Conservation (phyloP, 2,888 invertebrate species). For the Cyclophora punctaria region DNA sequence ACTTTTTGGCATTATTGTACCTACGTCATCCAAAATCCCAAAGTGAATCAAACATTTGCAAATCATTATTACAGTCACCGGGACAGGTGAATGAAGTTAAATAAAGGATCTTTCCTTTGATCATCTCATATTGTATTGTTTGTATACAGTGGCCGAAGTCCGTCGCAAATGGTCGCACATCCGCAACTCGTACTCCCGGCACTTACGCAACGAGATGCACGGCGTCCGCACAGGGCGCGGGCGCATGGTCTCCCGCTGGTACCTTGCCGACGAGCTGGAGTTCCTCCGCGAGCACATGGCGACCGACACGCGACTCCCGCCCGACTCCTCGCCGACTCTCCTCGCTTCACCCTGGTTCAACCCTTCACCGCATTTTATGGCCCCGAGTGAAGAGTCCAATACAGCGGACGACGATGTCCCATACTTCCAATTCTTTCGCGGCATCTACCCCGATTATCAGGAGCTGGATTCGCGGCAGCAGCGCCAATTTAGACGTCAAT, state of each 20-base stretch:
- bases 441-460: conserved; percentile 52
- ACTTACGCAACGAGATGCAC: conserved; percentile 64
- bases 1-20: too few relatives aligned
- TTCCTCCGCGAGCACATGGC: conserved; percentile 68
- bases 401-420: conserved; percentile 49
- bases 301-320: conserved; percentile 50
- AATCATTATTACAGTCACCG: too few relatives aligned
- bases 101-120: too few relatives aligned
- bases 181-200: conserved; percentile 68
- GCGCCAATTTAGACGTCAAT: conserved; percentile 50
- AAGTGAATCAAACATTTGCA: too few relatives aligned
- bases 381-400: conserved; percentile 23
- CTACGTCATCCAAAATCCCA: too few relatives aligned
- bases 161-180: conserved; percentile 68
- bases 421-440: conserved; percentile 63
- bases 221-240: conserved; percentile 64
- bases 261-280: conserved; percentile 64
- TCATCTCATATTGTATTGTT: neutral
- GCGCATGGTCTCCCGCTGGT: conserved; percentile 60
- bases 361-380: conserved; percentile 33
- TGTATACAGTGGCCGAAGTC: conserved; percentile 53
- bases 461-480: conserved; percentile 43
- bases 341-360: conserved; percentile 17
- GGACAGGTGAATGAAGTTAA: too few relatives aligned
- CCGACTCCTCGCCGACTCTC: conserved; percentile 13